phyloP scores from a whole-genome alignment of 2,113 vertebrate genomes.

The Lota lota region DNA sequence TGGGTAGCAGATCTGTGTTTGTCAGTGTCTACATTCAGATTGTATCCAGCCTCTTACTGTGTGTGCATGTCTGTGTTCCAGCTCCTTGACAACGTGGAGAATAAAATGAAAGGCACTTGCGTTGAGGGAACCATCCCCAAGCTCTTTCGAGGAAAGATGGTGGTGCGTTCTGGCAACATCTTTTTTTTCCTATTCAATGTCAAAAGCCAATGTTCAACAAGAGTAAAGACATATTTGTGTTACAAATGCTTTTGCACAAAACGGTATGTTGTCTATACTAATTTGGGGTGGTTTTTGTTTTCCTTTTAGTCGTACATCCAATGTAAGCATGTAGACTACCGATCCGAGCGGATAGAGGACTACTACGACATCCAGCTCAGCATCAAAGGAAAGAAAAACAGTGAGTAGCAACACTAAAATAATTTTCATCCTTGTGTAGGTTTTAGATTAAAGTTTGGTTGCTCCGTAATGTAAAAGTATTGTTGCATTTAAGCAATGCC shows the following conservation, averaged over 20 bases:
- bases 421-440: no score
- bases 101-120: constrained; percentile 99
- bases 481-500: no score
- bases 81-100: constrained; percentile 98
- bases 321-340: constrained; percentile 97
- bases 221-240: no score
- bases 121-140: constrained; percentile 99
- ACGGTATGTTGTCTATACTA: no score
- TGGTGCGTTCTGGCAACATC: constrained; percentile 75
- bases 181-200: background rate
- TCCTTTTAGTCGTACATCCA: constrained; percentile 92
- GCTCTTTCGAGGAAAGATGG: constrained; percentile 98
- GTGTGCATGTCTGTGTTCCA: constrained; percentile 62
- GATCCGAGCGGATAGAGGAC: constrained; percentile 98
- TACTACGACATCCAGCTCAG: constrained; percentile 99
- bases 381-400: constrained; percentile 99
- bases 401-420: constrained; percentile 76
- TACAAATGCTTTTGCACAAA: no score
- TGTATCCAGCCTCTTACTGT: background rate
- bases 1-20: background rate
- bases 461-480: no score
- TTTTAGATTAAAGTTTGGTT: no score
- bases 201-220: constrained; percentile 1
- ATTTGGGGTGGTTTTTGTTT: constrained; percentile 16
- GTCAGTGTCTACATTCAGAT: no score